Percentiles rank a stretch among this genome's conserved stretches.
These are phyloP conservation scores for Rhinogobius similis DNA, from an alignment of 2,113 vertebrate genomes.

Conservation along the genomic window DNA sequence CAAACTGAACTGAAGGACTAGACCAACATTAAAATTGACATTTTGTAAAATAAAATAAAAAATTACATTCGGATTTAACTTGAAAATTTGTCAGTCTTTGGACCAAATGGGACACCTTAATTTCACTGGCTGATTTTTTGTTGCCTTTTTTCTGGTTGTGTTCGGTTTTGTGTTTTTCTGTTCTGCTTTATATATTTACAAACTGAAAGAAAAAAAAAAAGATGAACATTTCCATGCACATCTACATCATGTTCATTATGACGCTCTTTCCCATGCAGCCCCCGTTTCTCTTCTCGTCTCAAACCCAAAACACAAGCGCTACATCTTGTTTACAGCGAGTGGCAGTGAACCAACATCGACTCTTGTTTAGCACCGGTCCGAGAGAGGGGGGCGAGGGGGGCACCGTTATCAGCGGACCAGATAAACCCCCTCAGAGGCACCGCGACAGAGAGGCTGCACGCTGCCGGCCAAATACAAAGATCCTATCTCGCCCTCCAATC, in stretches of 20 bases:
- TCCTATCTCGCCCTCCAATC: slow-evolving; percentile 74
- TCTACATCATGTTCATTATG: slow-evolving; percentile 14
- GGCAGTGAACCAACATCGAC: slow-evolving; percentile 55
- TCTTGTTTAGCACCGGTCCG: slow-evolving; percentile 63
- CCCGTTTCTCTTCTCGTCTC: slow-evolving; percentile 13
- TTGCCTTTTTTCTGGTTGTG: no score
- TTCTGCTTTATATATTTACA: no score
- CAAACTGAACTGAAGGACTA: no score
- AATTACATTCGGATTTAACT: no score
- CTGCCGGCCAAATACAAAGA: slow-evolving; percentile 79
- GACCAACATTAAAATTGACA: no score
- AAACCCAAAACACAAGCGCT: slow-evolving; percentile 1
- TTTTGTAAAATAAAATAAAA: no score
- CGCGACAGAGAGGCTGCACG: slow-evolving; percentile 69
- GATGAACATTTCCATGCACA: neutral
- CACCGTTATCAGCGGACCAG: slow-evolving; percentile 78
- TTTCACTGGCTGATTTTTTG: no score
- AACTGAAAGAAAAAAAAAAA: no score
- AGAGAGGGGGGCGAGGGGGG: slow-evolving; percentile 50
- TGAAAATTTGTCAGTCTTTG: no score
- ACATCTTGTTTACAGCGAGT: slow-evolving; percentile 66
- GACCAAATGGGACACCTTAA: no score
- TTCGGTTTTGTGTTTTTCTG: no score
- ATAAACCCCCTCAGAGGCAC: slow-evolving; percentile 76
- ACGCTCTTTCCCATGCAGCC: neutral